Evolutionary conservation across 2,888 invertebrate genomes (phyloP).

Genomic region (Chromoteleia sp.): DNA sequence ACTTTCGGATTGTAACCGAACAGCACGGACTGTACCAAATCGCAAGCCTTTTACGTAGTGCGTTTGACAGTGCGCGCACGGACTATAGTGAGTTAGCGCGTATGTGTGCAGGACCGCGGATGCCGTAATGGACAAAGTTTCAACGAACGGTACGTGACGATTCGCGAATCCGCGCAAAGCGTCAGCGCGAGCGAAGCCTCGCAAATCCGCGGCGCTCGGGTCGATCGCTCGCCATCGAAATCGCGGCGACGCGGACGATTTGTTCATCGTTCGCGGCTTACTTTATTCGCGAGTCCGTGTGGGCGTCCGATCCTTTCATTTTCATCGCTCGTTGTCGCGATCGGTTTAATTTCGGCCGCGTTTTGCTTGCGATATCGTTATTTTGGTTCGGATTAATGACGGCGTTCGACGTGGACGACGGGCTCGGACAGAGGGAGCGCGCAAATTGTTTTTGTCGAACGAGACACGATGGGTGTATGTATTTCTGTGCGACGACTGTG

Average conservation of each 20-base stretch:
- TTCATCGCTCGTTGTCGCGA: constrained; percentile 38
- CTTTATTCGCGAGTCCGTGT: constrained; percentile 73
- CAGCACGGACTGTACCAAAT: constrained; percentile 42
- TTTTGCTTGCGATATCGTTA: constrained; percentile 10
- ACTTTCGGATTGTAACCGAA: constrained; percentile 33
- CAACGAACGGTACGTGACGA: constrained; percentile 79
- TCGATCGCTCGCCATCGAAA: constrained; percentile 22
- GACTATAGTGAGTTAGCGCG: constrained; percentile 42
- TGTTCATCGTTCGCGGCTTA: constrained; percentile 18
- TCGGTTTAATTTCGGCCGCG: constrained; percentile 10
- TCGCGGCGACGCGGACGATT: constrained; percentile 14
- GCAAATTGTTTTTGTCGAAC: constrained; percentile 23
- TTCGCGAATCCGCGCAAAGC: not conserved
- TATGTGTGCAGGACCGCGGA: constrained; percentile 71
- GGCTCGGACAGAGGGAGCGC: not conserved
- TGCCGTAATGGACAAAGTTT: constrained; percentile 82
- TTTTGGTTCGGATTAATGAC: constrained; percentile 10
- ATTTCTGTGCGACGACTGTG: not conserved
- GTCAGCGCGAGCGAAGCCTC: not conserved
- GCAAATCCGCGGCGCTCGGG: not conserved
- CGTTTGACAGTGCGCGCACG: constrained; percentile 52
- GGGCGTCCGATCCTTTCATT: constrained; percentile 80
- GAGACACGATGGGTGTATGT: constrained; percentile 5
- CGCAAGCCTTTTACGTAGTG: constrained; percentile 18
- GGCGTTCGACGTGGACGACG: constrained; percentile 12